phyloP scores from a whole-genome alignment of 2,888 invertebrate species.

The Hypsopygia costalis region DNA sequence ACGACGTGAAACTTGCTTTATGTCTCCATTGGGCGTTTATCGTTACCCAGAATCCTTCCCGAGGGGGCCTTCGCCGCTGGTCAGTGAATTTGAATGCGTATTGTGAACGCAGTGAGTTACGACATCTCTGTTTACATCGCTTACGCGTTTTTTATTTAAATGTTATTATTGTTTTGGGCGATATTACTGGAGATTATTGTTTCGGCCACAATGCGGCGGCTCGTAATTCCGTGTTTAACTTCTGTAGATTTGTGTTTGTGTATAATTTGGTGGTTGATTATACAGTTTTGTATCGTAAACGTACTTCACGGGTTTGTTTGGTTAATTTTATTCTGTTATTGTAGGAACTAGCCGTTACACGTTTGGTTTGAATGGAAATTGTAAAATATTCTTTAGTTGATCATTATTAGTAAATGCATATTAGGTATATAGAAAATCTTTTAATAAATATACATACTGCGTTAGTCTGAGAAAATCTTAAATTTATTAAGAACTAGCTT shows the following conservation, averaged over 20 bases:
- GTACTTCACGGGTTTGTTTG: no score
- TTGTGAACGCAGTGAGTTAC: conserved; percentile 22
- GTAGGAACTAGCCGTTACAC: no score
- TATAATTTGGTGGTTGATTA: no score
- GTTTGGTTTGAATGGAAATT: no score
- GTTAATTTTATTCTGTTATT: no score
- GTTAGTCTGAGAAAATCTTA: no score
- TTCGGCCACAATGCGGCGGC: conserved; percentile 1
- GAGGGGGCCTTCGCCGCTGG: conserved; percentile 18
- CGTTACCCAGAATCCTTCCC: conserved; percentile 21
- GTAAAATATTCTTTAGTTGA: no score
- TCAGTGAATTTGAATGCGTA: conserved; percentile 30
- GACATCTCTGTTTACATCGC: conserved; percentile 14
- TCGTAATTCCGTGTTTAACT: neutral
- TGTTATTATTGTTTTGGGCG: conserved; percentile 23
- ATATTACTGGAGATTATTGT: conserved; percentile 13
- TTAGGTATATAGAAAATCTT: no score
- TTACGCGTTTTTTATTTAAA: conserved; percentile 27
- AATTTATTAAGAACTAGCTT: no score
- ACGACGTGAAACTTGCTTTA: conserved; percentile 31
- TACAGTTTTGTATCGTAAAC: no score
- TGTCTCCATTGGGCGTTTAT: conserved; percentile 26
- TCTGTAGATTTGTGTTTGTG: neutral
- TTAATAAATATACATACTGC: no score
- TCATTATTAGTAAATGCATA: no score